Percentiles rank a stretch among this genome's conserved stretches.
These are phyloP conservation scores for Dryadula phaetusa DNA, from an alignment of 2,888 invertebrate species.

Conservation along the genomic window DNA sequence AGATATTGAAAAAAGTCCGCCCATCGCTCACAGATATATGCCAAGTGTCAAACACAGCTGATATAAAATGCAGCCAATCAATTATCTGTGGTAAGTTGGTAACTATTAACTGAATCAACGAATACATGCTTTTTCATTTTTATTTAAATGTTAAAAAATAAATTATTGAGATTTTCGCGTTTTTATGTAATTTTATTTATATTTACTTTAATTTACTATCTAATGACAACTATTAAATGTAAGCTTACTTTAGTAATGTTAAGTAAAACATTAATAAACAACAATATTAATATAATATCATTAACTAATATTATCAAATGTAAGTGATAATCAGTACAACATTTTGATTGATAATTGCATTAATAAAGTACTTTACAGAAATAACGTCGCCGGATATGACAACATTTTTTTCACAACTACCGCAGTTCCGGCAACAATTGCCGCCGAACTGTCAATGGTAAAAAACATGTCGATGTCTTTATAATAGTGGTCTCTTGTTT, in stretches of 20 bases:
- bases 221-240: too few species aligned
- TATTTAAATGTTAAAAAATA: neutral
- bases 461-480: slow-evolving; percentile 69
- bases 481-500: slow-evolving; percentile 56
- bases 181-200: too few species aligned
- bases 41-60: slow-evolving; percentile 48
- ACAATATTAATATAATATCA: too few species aligned
- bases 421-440: slow-evolving; percentile 77
- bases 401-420: slow-evolving; percentile 54
- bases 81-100: slow-evolving; percentile 31
- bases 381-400: slow-evolving; percentile 61
- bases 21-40: slow-evolving; percentile 35
- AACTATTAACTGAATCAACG: neutral
- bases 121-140: neutral
- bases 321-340: too few species aligned
- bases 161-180: too few species aligned
- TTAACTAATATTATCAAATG: too few species aligned
- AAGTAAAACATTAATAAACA: too few species aligned
- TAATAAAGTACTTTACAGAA: neutral
- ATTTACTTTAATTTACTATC: too few species aligned
- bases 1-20: slow-evolving; percentile 45
- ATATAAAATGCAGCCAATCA: slow-evolving; percentile 17
- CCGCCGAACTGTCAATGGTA: slow-evolving; percentile 73
- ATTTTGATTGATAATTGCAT: too few species aligned
- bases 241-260: too few species aligned